A percentile compares a stretch with the other conserved stretches of the same genome.
These are phyloP conservation scores for Gymnocephalus cernua DNA, from an alignment of 2,113 vertebrate genomes.

Conservation along the genomic window DNA sequence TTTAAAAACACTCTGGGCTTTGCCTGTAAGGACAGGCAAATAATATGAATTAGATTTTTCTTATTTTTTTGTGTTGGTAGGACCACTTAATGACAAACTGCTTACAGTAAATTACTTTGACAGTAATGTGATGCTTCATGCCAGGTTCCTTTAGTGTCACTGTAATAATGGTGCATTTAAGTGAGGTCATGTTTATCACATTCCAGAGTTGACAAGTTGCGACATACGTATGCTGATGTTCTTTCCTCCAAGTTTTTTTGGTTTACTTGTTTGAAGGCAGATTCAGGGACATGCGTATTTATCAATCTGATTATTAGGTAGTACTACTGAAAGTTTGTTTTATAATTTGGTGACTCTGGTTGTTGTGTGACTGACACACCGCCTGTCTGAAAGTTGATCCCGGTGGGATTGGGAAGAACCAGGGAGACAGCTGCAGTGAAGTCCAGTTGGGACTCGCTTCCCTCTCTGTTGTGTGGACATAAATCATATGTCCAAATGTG, in stretches of 20 bases:
- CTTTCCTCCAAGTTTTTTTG: too few species aligned
- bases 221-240: too few species aligned
- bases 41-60: not conserved
- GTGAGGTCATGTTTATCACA: not conserved
- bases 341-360: not conserved
- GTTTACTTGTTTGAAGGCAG: not conserved
- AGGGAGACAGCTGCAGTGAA: constrained; percentile 64
- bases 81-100: not conserved
- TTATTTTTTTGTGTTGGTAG: not conserved
- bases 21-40: not conserved
- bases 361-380: constrained; percentile 40
- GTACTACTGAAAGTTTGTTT: not conserved
- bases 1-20: not conserved
- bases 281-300: not conserved
- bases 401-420: constrained; percentile 36
- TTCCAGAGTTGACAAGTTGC: too few species aligned
- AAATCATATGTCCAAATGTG: constrained; percentile 27
- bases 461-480: constrained; percentile 28
- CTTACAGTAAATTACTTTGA: not conserved
- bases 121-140: not conserved
- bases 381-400: constrained; percentile 61
- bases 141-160: not conserved
- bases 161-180: not conserved
- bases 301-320: not conserved
- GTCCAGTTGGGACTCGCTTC: constrained; percentile 37